Evolutionary conservation across 1,140 invertebrate genomes (phyloP).

Genomic region (Hyles euphorbiae): DNA sequence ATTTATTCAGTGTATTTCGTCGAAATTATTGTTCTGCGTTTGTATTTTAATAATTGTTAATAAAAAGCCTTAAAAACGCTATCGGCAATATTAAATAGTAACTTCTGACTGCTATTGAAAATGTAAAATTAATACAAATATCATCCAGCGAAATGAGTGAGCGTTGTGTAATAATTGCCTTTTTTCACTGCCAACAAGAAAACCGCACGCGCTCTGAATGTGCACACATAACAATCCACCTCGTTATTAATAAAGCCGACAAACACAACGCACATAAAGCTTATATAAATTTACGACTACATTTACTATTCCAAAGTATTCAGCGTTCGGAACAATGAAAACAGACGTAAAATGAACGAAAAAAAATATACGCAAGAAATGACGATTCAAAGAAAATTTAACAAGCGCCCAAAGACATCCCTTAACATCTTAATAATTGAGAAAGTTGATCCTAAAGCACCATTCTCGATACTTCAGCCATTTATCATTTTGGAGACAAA

Average conservation of each 20-base stretch:
- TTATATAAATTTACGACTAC: too few species aligned
- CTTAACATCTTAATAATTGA: slow-evolving; percentile 5
- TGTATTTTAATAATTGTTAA: too few species aligned
- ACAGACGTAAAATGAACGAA: too few species aligned
- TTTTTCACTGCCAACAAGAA: slow-evolving; percentile 1
- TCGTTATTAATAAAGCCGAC: neutral
- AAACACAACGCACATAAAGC: neutral
- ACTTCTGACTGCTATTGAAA: slow-evolving; percentile 5
- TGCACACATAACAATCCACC: neutral
- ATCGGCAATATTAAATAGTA: too few species aligned
- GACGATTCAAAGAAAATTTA: slow-evolving; percentile 4
- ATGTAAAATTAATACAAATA: slow-evolving; percentile 36
- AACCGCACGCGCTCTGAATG: neutral
- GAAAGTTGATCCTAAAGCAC: slow-evolving; percentile 6
- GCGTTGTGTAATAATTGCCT: slow-evolving; percentile 31
- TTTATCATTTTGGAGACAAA: slow-evolving; percentile 5
- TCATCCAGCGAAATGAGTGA: slow-evolving; percentile 23
- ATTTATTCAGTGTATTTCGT: too few species aligned
- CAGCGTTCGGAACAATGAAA: too few species aligned
- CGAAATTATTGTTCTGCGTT: too few species aligned
- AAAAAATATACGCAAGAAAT: too few species aligned
- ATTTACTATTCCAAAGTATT: too few species aligned
- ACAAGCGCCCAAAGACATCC: slow-evolving; percentile 3
- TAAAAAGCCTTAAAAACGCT: too few species aligned
- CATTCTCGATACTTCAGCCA: slow-evolving; percentile 4